phyloP scores from a whole-genome alignment of 2,888 invertebrate genomes.

The Hemicrepidius hirtus region DNA sequence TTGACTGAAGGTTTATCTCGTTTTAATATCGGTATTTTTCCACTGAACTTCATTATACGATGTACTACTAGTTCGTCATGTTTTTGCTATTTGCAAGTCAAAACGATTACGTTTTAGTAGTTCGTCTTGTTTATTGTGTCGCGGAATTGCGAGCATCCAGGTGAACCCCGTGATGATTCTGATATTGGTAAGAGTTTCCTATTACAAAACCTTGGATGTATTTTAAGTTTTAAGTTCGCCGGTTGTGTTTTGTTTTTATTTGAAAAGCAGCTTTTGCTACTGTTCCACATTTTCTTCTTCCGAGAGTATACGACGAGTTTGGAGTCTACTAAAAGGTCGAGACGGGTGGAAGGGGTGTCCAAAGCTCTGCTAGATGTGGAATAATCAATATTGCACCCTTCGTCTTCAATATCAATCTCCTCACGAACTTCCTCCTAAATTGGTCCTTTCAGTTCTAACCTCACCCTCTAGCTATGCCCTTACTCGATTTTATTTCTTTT shows the following conservation, averaged over 20 bases:
- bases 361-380: slow-evolving; percentile 63
- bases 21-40: slow-evolving; percentile 42
- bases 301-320: slow-evolving; percentile 33
- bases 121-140: neutral
- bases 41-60: slow-evolving; percentile 18
- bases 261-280: neutral
- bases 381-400: slow-evolving; percentile 70
- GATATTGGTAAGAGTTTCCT: slow-evolving; percentile 20
- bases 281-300: slow-evolving; percentile 18
- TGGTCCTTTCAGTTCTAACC: slow-evolving; percentile 33
- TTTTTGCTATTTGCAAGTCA: slow-evolving; percentile 19
- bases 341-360: slow-evolving; percentile 53
- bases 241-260: neutral
- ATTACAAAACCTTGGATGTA: neutral
- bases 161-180: slow-evolving; percentile 25
- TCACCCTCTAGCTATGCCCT: slow-evolving; percentile 19
- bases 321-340: slow-evolving; percentile 40
- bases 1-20: slow-evolving; percentile 40
- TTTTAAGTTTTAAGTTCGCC: neutral
- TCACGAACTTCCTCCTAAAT: slow-evolving; percentile 42
- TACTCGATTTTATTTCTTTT: slow-evolving; percentile 3
- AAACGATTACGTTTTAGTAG: slow-evolving; percentile 2
- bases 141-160: neutral
- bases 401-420: slow-evolving; percentile 57
- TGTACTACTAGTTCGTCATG: slow-evolving; percentile 22